Percentiles rank a stretch among this genome's conserved stretches.
Conservation (phyloP, 2,797 vertebrate species). For the Hemitrygon akajei region DNA sequence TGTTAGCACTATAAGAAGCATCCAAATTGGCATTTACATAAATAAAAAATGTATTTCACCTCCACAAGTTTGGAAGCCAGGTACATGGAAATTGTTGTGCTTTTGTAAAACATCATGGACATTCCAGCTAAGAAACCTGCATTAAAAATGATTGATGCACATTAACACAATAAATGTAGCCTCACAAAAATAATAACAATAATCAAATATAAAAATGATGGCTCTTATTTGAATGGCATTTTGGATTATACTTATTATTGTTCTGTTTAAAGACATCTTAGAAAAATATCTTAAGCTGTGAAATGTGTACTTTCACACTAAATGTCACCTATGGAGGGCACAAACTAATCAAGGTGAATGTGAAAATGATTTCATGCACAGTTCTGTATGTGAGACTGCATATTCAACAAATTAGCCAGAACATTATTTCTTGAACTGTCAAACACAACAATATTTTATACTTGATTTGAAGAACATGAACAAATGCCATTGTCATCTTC, state of each 20-base stretch:
- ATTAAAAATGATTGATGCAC: slow-evolving; percentile 37
- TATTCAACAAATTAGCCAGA: not conserved
- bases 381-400: not conserved
- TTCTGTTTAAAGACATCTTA: not conserved
- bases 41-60: slow-evolving; percentile 59
- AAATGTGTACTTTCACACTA: not conserved
- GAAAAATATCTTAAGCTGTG: not conserved
- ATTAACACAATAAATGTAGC: not conserved
- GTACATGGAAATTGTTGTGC: slow-evolving; percentile 96
- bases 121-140: slow-evolving; percentile 87
- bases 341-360: not conserved
- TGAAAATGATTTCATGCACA: not conserved
- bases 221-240: not conserved
- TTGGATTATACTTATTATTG: not conserved
- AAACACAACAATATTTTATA: not conserved
- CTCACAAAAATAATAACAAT: not conserved
- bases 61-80: slow-evolving; percentile 94
- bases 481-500: not conserved
- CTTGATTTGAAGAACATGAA: not conserved
- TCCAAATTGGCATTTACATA: not conserved
- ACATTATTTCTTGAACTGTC: not conserved
- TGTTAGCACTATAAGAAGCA: not conserved
- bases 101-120: slow-evolving; percentile 99
- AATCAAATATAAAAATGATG: not conserved
- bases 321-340: not conserved